phyloP scores from a whole-genome alignment of 30 jellyfish, hydroid and myxozoan genomes.

The Sanderia malayensis region DNA sequence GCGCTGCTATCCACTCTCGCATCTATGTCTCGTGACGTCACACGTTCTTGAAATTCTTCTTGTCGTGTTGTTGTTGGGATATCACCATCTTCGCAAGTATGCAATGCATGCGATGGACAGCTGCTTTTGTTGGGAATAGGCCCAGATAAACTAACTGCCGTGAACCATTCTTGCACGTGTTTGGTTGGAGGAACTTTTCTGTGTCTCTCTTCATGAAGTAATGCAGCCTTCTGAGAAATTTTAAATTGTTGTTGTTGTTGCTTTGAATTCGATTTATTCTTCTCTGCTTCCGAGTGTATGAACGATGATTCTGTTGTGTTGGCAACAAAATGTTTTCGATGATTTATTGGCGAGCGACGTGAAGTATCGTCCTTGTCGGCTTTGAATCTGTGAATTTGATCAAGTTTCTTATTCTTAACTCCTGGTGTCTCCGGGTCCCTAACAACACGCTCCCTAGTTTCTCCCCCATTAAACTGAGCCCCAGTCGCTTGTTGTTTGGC shows the following conservation, averaged over 20 bases:
- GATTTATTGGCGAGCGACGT: neutral
- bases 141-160: neutral
- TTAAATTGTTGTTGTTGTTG: neutral
- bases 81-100: conserved; percentile 56
- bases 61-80: conserved; percentile 12
- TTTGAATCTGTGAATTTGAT: neutral
- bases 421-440: neutral
- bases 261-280: neutral
- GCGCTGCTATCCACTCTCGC: conserved; percentile 47
- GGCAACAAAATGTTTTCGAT: neutral
- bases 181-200: neutral
- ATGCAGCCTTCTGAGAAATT: neutral
- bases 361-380: neutral
- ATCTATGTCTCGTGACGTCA: conserved; percentile 47
- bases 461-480: neutral
- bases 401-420: neutral
- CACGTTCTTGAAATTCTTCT: conserved; percentile 5
- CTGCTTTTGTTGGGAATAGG: neutral
- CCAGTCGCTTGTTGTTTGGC: no score
- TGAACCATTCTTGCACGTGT: conserved; percentile 10
- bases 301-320: neutral
- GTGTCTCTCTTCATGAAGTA: neutral
- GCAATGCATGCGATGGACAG: conserved; percentile 33
- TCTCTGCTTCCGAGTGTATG: neutral
- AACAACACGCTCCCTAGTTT: neutral